Evolutionary conservation across 2,797 vertebrate genomes (phyloP), one percentile per base, ranked within the genome.

Genomic region (Spinibarbus caldwelli): DNA sequence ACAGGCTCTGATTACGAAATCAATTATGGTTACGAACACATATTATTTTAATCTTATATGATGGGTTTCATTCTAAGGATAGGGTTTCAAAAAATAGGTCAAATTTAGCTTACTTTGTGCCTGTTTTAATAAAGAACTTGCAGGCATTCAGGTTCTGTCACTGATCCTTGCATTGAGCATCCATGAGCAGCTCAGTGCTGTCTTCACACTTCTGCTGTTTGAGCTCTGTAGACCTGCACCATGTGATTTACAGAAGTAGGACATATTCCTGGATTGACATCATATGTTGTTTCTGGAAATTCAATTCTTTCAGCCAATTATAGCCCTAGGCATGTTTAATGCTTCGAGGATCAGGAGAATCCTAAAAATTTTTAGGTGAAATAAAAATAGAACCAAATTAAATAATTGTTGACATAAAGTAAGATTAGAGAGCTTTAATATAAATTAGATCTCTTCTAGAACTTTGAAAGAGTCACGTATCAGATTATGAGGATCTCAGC

Each of bases 211-310:
- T 81, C 47, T 70, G 31, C 47, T 81, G 64, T 26, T 47, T 73
- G 17, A 45, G 26, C 67, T 82, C 68, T 82, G 15, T 41, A 80
- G 47, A 82, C 43, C 43, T 83, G 29, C n/a, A 66, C 19, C 64
- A 52, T n/a, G 3, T 54, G 34, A 77, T 52, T 67, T 78, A 54
- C 73, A 78, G 36, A 84, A 78, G 75, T 59, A 57, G 49, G 64
- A 78, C 75, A 78, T 31, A n/a, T 77, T 78, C 62, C 82, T 78
- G 64, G 73, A 78, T 59, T 8, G 5, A 45, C 64, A 70, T 78
- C n/a, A 54, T 52, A 29, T 45, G 29, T 34, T 84, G 66, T 73
- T 80, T 11, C 41, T 64, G 15, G 68, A 64, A 73, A 52, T 49
- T 6, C 1, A 36, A 36, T 49, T 6, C 2, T 71, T 59, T 49